Conservation (phyloP, 2,797 vertebrate genomes). For the Denticeps clupeoides region DNA sequence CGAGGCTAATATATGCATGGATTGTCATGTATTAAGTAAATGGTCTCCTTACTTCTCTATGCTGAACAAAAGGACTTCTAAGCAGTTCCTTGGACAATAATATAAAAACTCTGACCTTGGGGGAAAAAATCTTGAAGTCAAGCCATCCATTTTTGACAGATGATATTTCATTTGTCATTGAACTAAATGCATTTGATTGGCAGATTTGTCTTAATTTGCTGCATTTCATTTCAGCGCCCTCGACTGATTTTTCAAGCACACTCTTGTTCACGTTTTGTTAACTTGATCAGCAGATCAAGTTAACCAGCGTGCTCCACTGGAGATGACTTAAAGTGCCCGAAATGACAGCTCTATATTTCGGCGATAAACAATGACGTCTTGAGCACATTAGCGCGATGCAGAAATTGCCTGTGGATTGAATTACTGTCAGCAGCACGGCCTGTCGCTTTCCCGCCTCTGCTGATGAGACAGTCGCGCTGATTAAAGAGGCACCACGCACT, state of each 20-base stretch:
- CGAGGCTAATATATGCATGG: too few species aligned
- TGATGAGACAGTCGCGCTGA: conserved; percentile 3
- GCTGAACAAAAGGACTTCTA: too few species aligned
- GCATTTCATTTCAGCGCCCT: too few species aligned
- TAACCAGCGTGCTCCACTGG: not conserved
- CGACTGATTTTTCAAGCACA: not conserved
- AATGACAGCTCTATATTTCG: conserved; percentile 29
- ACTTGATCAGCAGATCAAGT: not conserved
- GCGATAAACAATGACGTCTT: conserved; percentile 30
- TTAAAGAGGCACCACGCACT: too few species aligned
- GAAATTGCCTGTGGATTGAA: conserved; percentile 33
- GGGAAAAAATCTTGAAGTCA: too few species aligned
- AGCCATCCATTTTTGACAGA: too few species aligned
- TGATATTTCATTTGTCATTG: too few species aligned
- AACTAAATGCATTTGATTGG: conserved; percentile 1
- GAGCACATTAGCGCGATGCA: conserved; percentile 23
- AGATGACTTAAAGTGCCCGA: conserved; percentile 9
- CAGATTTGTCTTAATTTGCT: too few species aligned
- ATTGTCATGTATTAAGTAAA: too few species aligned
- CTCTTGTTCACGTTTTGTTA: not conserved
- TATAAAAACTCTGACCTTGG: too few species aligned
- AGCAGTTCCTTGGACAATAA: too few species aligned
- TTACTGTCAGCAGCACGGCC: conserved; percentile 29
- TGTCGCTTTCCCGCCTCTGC: conserved; percentile 29
- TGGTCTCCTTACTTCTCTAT: too few species aligned